Evolutionary conservation across 1,140 invertebrate species (phyloP).

Genomic region (Drosophila parabipectinata): DNA sequence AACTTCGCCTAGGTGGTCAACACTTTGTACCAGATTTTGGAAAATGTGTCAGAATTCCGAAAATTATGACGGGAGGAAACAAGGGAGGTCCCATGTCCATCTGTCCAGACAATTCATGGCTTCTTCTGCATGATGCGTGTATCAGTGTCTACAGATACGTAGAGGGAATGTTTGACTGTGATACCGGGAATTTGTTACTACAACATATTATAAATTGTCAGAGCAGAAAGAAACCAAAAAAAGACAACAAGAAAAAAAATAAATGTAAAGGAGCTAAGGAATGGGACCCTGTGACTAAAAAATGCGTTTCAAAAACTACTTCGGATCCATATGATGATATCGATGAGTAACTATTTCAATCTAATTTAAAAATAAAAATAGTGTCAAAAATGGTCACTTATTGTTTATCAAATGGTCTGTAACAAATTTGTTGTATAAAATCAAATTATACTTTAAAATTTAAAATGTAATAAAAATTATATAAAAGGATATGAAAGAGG

Average conservation of each 20-base stretch:
- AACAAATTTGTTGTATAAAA: neutral
- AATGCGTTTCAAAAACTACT: neutral
- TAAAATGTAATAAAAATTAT: neutral
- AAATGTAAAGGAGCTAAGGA: neutral
- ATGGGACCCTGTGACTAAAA: neutral
- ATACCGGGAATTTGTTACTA: too few species aligned
- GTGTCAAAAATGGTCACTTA: too few species aligned
- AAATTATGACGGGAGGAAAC: neutral
- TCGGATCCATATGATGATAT: neutral
- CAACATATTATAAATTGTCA: too few species aligned
- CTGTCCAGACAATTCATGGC: too few species aligned
- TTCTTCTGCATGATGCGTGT: too few species aligned
- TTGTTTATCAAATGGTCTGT: too few species aligned
- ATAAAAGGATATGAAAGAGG: neutral
- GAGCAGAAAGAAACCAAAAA: too few species aligned
- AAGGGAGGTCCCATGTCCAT: too few species aligned
- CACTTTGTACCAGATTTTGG: neutral
- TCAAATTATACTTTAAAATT: neutral
- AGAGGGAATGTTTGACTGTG: too few species aligned
- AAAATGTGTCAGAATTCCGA: neutral
- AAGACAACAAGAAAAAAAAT: too few species aligned
- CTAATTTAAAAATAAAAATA: too few species aligned
- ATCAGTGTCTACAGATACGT: too few species aligned
- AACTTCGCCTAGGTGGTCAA: neutral
- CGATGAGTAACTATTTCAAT: neutral